These are phyloP conservation scores for Drosophila pectinifera DNA, from an alignment of 1,140 invertebrate genomes.

Conservation along the genomic window DNA sequence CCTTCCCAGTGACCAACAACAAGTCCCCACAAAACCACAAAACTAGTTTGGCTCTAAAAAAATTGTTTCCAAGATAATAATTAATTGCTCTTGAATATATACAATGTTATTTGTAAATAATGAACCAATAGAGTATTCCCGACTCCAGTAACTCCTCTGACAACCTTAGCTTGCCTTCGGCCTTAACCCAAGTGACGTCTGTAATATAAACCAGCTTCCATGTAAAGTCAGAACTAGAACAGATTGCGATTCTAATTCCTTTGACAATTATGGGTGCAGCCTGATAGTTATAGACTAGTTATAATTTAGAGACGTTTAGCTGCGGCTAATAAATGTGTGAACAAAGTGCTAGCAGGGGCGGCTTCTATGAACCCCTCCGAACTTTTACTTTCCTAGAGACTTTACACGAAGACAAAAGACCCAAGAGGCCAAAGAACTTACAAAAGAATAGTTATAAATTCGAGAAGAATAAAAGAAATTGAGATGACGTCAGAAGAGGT, in stretches of 20 bases:
- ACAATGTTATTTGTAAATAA: neutral
- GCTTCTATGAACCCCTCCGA: constrained; percentile 13
- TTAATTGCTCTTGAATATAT: constrained; percentile 2
- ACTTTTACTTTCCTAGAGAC: constrained; percentile 50
- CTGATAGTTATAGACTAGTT: constrained; percentile 39
- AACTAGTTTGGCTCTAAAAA: constrained; percentile 24
- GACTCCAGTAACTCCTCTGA: neutral
- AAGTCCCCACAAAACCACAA: constrained; percentile 1
- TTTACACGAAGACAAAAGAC: constrained; percentile 16
- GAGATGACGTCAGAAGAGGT: constrained; percentile 23
- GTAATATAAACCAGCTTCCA: constrained; percentile 29
- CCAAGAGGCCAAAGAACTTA: constrained; percentile 44
- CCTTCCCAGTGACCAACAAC: constrained; percentile 5
- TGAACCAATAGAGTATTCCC: constrained; percentile 31
- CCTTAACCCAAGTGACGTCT: constrained; percentile 60
- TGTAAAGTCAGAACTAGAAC: constrained; percentile 29
- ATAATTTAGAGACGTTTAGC: constrained; percentile 44
- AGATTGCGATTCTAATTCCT: constrained; percentile 46
- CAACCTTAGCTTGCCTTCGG: constrained; percentile 33
- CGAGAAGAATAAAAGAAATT: constrained; percentile 38
- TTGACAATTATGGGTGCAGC: constrained; percentile 66
- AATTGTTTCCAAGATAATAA: constrained; percentile 16
- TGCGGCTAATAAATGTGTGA: constrained; percentile 52
- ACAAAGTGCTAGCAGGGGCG: constrained; percentile 26
- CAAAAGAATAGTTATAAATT: constrained; percentile 9